A percentile compares a stretch with the other conserved stretches of the same genome.
phyloP scores from a whole-genome alignment of 2,888 invertebrate species.

The Tachina grossa region DNA sequence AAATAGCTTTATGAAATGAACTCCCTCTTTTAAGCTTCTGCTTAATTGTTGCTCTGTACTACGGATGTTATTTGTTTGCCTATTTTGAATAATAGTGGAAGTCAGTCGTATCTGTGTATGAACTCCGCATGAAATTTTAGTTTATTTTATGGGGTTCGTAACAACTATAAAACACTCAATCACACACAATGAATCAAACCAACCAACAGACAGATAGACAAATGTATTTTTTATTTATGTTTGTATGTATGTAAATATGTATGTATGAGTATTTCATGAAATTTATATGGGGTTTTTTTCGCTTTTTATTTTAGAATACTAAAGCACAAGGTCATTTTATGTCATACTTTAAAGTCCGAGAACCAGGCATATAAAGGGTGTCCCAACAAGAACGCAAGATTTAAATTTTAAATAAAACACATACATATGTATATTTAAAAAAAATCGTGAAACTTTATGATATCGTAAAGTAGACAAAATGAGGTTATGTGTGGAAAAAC shows the following conservation, averaged over 20 bases:
- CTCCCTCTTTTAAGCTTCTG: neutral
- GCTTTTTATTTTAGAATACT: constrained; percentile 52
- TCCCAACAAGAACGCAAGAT: too few species aligned
- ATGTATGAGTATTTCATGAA: constrained; percentile 54
- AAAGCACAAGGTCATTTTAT: constrained; percentile 68
- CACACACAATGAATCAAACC: constrained; percentile 37
- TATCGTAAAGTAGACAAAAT: too few species aligned
- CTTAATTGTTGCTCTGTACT: constrained; percentile 39
- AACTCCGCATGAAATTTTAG: constrained; percentile 68
- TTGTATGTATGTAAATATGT: too few species aligned
- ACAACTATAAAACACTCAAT: constrained; percentile 9
- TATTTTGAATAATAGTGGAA: constrained; percentile 62
- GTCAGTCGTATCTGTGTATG: constrained; percentile 51
- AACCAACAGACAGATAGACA: constrained; percentile 39
- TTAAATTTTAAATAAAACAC: too few species aligned
- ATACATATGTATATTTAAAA: too few species aligned
- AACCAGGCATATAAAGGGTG: constrained; percentile 58
- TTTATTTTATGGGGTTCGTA: constrained; percentile 44
- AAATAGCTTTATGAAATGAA: neutral
- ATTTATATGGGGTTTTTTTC: constrained; percentile 53
- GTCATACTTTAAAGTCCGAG: constrained; percentile 64
- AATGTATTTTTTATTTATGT: neutral
- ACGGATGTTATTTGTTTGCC: constrained; percentile 66
- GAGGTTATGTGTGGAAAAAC: too few species aligned
- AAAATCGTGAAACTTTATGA: too few species aligned